Conservation (phyloP, 2,797 vertebrate genomes). For the Parauchenoglanis punctatus region DNA sequence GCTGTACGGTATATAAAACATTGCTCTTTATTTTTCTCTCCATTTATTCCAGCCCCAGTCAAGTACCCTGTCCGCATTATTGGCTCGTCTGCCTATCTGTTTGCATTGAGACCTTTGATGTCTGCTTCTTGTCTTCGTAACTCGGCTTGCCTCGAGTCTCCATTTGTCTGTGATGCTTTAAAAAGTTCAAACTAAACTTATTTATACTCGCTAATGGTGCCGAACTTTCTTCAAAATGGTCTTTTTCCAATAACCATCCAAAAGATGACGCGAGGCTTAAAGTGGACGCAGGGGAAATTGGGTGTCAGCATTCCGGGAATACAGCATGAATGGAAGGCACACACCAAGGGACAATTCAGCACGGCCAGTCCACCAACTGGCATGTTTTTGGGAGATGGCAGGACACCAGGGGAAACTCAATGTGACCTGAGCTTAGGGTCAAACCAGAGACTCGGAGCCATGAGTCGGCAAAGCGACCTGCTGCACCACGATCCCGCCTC, state of each 20-base stretch:
- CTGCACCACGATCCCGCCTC: not conserved
- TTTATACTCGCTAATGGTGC: not conserved
- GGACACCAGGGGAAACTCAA: not conserved
- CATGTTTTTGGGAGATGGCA: not conserved
- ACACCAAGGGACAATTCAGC: not conserved
- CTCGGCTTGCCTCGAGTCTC: constrained; percentile 52
- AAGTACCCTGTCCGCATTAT: not conserved
- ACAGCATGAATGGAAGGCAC: not conserved
- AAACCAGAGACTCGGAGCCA: not conserved
- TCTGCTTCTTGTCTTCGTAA: not conserved
- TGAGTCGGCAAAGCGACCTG: not conserved
- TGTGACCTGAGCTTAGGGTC: not conserved
- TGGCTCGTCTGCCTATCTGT: not conserved
- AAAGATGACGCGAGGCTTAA: not conserved
- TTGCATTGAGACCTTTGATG: constrained; percentile 53
- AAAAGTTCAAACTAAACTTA: constrained; percentile 56
- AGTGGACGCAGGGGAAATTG: not conserved
- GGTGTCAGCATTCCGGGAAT: not conserved
- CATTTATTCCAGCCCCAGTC: not conserved
- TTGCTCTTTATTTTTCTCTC: not conserved
- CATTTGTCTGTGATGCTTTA: not conserved
- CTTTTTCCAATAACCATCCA: not conserved
- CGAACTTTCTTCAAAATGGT: not conserved
- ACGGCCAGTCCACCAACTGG: not conserved
- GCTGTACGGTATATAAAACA: not conserved